A percentile compares a stretch with the other conserved stretches of the same genome.
These are phyloP conservation scores for Mus minutoides DNA, from an alignment of 2,797 vertebrate species.

Conservation along the genomic window DNA sequence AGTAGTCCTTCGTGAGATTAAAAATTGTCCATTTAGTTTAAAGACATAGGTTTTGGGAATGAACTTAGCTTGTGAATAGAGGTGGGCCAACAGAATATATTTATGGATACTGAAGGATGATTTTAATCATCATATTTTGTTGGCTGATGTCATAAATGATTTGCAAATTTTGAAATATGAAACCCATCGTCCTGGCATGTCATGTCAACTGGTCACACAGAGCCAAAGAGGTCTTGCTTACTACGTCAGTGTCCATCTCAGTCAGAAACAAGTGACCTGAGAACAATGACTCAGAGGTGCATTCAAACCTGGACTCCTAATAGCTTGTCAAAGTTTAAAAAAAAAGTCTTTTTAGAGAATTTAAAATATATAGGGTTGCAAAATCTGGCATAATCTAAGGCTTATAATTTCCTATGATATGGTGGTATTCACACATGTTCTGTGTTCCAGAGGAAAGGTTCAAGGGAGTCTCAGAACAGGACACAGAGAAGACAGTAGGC, in stretches of 20 bases:
- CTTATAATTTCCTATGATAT: not conserved
- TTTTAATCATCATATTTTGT: constrained; percentile 44
- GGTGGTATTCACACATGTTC: not conserved
- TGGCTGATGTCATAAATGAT: not conserved
- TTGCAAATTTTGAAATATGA: constrained; percentile 28
- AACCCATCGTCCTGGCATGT: not conserved
- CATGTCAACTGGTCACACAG: not conserved
- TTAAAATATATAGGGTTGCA: not conserved
- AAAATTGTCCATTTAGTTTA: not conserved
- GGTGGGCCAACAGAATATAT: not conserved
- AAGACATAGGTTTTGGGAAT: not conserved
- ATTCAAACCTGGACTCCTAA: not conserved
- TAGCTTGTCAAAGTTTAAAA: not conserved
- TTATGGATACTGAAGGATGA: not conserved
- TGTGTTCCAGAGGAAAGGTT: not conserved
- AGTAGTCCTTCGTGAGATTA: not conserved
- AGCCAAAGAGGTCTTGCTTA: not conserved
- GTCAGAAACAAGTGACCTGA: constrained; percentile 14
- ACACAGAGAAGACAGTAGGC: not conserved
- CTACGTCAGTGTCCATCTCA: not conserved
- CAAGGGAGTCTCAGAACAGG: not conserved
- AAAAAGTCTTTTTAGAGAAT: not conserved
- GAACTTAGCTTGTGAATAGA: not conserved
- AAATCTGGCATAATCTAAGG: constrained; percentile 17
- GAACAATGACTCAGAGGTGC: not conserved